Base-by-base conservation (phyloP, 2,113 vertebrate species). In the Megaceryle torquata region DNA sequence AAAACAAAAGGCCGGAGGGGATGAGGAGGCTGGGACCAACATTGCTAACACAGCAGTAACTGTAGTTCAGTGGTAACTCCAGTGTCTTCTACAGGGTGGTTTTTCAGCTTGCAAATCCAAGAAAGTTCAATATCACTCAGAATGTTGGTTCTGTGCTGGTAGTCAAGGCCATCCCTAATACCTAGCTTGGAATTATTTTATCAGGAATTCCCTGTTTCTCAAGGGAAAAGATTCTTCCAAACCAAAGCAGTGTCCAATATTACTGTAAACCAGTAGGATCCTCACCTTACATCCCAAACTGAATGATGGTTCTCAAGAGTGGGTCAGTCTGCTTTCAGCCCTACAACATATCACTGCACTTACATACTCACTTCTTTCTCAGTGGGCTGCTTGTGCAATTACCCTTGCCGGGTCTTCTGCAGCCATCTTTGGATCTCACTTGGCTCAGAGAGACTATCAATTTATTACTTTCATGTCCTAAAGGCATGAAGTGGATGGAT, bases 391-490 rank as follows among this genome's bases (percentile, higher is more conserved):
- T 61, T 10, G 7, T 64, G 48, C 82, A 88, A 82, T 94, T 96
- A 88, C 44, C 82, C 75, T 93, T 74, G 76, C 46, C 51, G 79
- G 64, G 54, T 88, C 79, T 86, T 56, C 59, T 81, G 53, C 46
- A 91, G 46, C 91, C 60, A 72, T 67, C 85, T 88, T 64, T 75
- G 64, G 41, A 74, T 88, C 82, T 93, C 79, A 41, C 63, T 77
- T 28, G 19, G 75, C 91, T 96, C 88, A 59, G 37, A 63, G 57
- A 91, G 44, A 70, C 68, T 72, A 57, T 41, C 61, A 51, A 7
- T 92, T 82, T 65, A 92, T 87, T 95, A 82, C 71, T 91, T 88
- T 86, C 76, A 51, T 91, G 76, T 89, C 92, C 94, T 96, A 76
- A 69, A 93, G 94, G 86, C 86, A 96, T 33, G 46, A 83, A 93